Evolutionary conservation across 2,113 vertebrate species (phyloP).

Genomic region (Pyrgilauda ruficollis): DNA sequence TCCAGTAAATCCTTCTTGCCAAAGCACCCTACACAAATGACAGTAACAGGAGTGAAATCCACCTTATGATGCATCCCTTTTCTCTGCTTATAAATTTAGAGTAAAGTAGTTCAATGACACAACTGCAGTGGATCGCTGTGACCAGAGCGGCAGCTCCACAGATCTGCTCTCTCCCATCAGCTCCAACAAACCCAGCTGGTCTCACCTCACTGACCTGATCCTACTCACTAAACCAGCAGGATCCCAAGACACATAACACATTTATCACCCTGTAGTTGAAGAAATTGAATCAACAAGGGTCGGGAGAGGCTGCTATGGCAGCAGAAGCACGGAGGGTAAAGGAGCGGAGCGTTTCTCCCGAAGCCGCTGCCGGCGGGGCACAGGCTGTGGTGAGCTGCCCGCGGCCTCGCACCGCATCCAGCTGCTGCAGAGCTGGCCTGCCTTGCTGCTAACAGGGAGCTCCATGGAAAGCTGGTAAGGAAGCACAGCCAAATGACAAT

Average conservation of each 20-base stretch:
- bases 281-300: background rate
- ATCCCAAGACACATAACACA: background rate
- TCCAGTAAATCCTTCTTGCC: background rate
- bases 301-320: background rate
- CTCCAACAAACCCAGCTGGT: background rate
- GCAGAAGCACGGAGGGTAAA: background rate
- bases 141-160: background rate
- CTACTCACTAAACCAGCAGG: background rate
- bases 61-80: background rate
- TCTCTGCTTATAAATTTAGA: background rate
- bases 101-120: background rate
- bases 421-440: background rate
- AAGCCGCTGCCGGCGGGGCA: rapidly evolving
- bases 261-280: background rate
- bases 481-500: background rate
- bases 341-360: rapidly evolving
- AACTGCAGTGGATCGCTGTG: rapidly evolving
- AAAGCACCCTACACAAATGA: background rate
- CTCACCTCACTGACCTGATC: background rate
- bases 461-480: rapidly evolving
- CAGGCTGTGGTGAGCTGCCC: background rate
- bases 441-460: background rate
- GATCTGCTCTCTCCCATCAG: background rate
- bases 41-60: background rate
- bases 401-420: rapidly evolving